Conservation (phyloP, 92 coral and sea anemone genomes). For the Pocillopora grandis region DNA sequence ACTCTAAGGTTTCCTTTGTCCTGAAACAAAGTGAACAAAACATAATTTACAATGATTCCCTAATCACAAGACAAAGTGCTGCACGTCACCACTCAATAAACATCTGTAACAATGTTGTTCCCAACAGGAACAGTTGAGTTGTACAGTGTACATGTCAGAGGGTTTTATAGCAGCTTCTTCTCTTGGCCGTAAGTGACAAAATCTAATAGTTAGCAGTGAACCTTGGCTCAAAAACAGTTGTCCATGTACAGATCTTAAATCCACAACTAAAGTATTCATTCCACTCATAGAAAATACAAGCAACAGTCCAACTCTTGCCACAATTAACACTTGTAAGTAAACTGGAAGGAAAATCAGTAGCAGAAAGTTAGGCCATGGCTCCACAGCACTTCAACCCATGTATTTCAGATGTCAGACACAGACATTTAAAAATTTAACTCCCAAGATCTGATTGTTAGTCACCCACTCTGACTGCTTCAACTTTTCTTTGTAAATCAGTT, state of each 20-base stretch:
- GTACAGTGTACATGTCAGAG: constrained; percentile 22
- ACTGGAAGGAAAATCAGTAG: too few relatives aligned
- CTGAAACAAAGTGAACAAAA: constrained; percentile 39
- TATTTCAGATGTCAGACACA: too few relatives aligned
- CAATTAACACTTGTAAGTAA: too few relatives aligned
- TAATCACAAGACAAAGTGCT: neutral
- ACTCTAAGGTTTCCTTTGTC: constrained; percentile 95
- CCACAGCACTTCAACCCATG: too few relatives aligned
- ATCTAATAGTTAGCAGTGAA: neutral
- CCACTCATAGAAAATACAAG: neutral
- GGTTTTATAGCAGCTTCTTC: constrained; percentile 71
- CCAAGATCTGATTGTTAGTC: too few relatives aligned
- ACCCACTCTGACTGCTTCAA: too few relatives aligned
- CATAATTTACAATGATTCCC: neutral
- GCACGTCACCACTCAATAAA: neutral
- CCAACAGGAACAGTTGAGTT: constrained; percentile 71
- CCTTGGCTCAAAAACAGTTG: constrained; percentile 14
- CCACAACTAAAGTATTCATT: neutral
- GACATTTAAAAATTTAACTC: too few relatives aligned
- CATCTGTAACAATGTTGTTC: constrained; percentile 42
- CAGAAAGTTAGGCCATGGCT: too few relatives aligned
- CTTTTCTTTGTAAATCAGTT: too few relatives aligned
- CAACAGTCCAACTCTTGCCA: neutral
- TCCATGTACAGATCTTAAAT: neutral
- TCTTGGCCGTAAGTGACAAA: constrained; percentile 60